Evolutionary conservation across 2,888 invertebrate genomes (phyloP).

Genomic region (Zonitis immaculata): DNA sequence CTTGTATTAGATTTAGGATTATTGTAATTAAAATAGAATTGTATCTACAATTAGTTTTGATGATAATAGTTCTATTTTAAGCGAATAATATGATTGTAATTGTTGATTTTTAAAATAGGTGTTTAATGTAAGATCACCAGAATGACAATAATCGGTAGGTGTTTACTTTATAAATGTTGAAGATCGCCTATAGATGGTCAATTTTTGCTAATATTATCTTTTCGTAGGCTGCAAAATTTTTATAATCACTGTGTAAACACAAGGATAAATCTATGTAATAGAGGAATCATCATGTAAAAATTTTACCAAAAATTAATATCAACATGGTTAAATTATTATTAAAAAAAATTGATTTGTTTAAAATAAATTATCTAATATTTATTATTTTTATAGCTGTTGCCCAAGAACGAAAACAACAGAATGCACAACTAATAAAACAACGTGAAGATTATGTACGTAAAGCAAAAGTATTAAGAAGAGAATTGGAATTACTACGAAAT

Average conservation of each 20-base stretch:
- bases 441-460: constrained; percentile 78
- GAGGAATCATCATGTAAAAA: constrained; percentile 3
- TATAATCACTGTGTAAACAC: neutral
- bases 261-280: neutral
- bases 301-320: neutral
- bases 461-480: constrained; percentile 66
- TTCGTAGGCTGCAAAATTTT: constrained; percentile 15
- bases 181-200: neutral
- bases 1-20: neutral
- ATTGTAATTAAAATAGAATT: neutral
- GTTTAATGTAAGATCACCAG: neutral
- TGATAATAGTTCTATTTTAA: neutral
- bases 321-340: constrained; percentile 11
- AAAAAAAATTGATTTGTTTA: constrained; percentile 1
- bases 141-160: neutral
- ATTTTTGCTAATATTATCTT: constrained; percentile 15
- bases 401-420: constrained; percentile 77
- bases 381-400: constrained; percentile 60
- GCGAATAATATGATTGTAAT: neutral
- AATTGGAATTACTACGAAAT: constrained; percentile 71
- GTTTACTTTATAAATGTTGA: neutral
- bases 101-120: neutral
- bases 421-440: constrained; percentile 73
- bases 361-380: neutral
- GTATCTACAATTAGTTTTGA: neutral